Conservation (phyloP, 2,113 vertebrate genomes). For the Marmota flaviventris region DNA sequence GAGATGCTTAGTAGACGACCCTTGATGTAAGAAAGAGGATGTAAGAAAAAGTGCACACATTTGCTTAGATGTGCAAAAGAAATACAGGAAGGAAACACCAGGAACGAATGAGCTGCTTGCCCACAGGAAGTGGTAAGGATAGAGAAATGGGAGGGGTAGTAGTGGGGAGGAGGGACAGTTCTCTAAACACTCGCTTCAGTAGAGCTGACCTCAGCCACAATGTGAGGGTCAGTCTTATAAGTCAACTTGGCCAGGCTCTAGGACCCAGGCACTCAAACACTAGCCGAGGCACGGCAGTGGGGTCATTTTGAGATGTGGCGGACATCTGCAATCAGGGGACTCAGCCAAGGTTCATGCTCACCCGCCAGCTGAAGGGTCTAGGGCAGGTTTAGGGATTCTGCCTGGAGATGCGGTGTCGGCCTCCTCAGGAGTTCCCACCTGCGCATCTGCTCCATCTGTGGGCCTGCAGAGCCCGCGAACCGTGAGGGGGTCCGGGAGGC, state of each 20-base stretch:
- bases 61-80: not conserved
- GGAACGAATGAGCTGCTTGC: fast-evolving
- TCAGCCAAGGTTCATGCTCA: fast-evolving
- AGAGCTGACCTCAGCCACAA: too few relatives aligned
- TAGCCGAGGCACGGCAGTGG: not conserved
- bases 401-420: fast-evolving
- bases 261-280: not conserved
- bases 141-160: fast-evolving
- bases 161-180: fast-evolving
- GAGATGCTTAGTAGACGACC: fast-evolving
- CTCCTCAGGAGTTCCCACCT: too few relatives aligned
- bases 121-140: not conserved
- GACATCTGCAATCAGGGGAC: fast-evolving
- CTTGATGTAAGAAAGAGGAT: not conserved
- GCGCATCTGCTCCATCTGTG: not conserved
- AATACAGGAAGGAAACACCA: not conserved
- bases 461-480: fast-evolving
- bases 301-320: fast-evolving
- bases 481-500: fast-evolving
- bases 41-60: fast-evolving
- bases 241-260: fast-evolving
- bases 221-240: fast-evolving
- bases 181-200: fast-evolving
- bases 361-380: too few relatives aligned
- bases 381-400: not conserved